These are phyloP conservation scores for Platycercus adscitus DNA, from an alignment of 2,113 vertebrate species.

Conservation along the genomic window DNA sequence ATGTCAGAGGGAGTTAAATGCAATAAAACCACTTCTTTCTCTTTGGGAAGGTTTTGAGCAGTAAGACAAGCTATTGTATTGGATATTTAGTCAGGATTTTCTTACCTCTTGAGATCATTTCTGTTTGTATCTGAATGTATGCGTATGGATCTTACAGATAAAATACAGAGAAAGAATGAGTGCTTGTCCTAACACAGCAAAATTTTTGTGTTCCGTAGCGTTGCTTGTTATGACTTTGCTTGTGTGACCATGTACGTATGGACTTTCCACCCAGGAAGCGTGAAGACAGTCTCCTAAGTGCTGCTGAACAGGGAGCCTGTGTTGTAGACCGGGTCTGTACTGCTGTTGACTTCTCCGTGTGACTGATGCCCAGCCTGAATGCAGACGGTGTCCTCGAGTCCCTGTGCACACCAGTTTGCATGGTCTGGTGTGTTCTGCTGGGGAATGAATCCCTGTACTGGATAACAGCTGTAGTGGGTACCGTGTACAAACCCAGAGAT, in stretches of 20 bases:
- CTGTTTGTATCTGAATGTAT: not conserved
- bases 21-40: not conserved
- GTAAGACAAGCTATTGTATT: not conserved
- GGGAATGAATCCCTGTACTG: not conserved
- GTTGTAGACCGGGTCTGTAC: not conserved
- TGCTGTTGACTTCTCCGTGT: accelerated
- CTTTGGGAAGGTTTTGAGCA: not conserved
- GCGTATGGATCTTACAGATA: not conserved
- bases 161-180: not conserved
- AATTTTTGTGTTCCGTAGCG: not conserved
- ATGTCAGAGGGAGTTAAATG: not conserved
- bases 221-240: not conserved
- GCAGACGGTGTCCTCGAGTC: accelerated
- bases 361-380: not conserved
- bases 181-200: not conserved
- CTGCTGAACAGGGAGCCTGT: accelerated
- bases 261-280: accelerated
- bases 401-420: not conserved
- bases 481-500: not conserved
- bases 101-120: not conserved
- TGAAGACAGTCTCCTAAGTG: accelerated
- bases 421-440: not conserved
- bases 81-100: not conserved
- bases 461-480: not conserved
- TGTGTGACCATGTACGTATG: accelerated